Evolutionary conservation across 2,888 invertebrate species (phyloP).

Genomic region (Tipula vernalis): DNA sequence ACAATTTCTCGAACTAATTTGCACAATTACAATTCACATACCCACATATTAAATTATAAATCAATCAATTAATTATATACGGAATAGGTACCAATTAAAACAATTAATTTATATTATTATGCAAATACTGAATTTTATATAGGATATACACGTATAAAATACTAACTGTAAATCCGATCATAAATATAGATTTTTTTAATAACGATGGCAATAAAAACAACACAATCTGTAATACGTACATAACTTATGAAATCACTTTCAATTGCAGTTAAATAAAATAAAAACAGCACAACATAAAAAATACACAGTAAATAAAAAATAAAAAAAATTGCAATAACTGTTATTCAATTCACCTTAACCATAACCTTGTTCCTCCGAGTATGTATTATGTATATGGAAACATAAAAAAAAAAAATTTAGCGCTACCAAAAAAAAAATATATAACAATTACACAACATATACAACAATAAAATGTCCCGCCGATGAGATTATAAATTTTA

Average conservation of each 20-base stretch:
- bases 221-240: neutral
- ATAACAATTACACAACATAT: neutral
- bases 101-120: neutral
- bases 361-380: neutral
- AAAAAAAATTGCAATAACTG: neutral
- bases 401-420: neutral
- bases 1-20: neutral
- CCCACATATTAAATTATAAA: neutral
- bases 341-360: constrained; percentile 4
- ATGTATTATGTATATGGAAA: neutral
- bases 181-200: neutral
- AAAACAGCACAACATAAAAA: neutral
- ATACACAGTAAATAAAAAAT: neutral
- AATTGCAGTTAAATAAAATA: neutral
- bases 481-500: neutral
- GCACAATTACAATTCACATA: neutral
- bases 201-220: neutral
- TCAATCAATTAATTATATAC: neutral
- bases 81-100: neutral
- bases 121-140: neutral
- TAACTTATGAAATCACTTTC: neutral
- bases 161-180: neutral
- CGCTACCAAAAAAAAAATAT: neutral
- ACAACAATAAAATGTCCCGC: neutral
- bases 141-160: neutral